A percentile compares a stretch with the other conserved stretches of the same genome.
phyloP scores from a whole-genome alignment of 2,113 vertebrate species.

The Melanocharis versteri region DNA sequence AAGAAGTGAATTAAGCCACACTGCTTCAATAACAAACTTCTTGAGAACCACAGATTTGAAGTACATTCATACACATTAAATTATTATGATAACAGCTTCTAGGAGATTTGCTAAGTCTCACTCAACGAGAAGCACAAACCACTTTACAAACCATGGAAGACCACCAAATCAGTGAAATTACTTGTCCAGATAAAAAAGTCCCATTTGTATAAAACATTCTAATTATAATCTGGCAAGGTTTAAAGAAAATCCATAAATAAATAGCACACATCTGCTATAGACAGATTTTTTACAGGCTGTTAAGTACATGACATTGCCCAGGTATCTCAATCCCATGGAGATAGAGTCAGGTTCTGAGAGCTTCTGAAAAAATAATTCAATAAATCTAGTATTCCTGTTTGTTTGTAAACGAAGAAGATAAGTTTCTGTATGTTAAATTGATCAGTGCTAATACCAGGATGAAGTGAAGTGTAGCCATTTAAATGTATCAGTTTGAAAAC shows the following conservation, averaged over 20 bases:
- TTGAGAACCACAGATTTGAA: background rate
- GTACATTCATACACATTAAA: background rate
- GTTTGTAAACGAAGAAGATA: background rate
- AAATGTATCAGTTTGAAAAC: background rate
- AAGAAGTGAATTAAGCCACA: background rate
- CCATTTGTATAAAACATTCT: background rate
- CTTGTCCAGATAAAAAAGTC: background rate
- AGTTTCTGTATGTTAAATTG: background rate
- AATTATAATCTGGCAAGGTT: background rate
- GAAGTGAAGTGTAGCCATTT: background rate
- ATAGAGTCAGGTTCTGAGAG: background rate
- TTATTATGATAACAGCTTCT: background rate
- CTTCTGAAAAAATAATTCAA: background rate
- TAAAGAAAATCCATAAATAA: background rate
- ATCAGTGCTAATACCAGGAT: background rate
- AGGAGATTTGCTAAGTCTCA: background rate
- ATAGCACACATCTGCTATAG: background rate
- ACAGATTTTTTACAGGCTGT: background rate
- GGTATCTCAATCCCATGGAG: background rate
- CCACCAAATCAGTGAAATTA: background rate
- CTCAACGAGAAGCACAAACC: background rate
- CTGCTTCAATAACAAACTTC: background rate
- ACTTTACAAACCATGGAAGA: background rate
- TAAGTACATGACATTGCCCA: background rate
- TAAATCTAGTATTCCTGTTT: background rate